Evolutionary conservation across 2,113 vertebrate species (phyloP), one percentile per base, ranked within the genome.

Genomic region (Amia ocellicauda): DNA sequence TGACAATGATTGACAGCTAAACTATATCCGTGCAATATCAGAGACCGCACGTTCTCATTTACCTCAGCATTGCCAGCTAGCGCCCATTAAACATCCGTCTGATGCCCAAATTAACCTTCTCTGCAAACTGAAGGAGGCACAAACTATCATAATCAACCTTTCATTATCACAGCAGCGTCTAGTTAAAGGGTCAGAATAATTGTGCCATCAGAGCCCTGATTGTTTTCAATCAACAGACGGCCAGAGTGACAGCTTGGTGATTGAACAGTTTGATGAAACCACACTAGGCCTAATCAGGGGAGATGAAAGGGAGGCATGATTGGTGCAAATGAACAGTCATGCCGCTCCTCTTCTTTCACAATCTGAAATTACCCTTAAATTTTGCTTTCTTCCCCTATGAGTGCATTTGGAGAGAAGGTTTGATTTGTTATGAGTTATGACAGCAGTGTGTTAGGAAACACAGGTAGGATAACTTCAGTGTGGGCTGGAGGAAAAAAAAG

Each of bases 61-160:
- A 89, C 88, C 88, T 88, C 88, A 81, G 89, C 87, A 85, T 88
- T 91, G 91, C 88, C 89, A 87, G 92, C 90, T 90, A 92, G 87
- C 86, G 82, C 89, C 88, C 92, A 91, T 92, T 93, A 93, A 92
- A 93, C 92, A 91, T 94, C 93, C 92, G 92, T 96, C 93, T 96
- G 95, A 97, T 94, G 93, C 94, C 94, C 94, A 98, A 99, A 99
- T 99, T 98, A 99, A 99, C 95, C 95, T 98, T 98, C 94, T 93
- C 92, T 91, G 94, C 91, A 90, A 93, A 94, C 92, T 98, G 95
- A 95, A 97, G 95, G 93, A 95, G 94, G 93, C 94, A 93, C 92
- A 94, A 94, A 96, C 93, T 94, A 94, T 93, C 93, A 95, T 98
- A 99, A 99, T 99, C 96, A 98, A 93, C 91, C 92, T 91, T 94